Percentiles rank a stretch among this genome's conserved stretches.
Evolutionary conservation across 2,888 invertebrate species (phyloP).

Genomic region (Drosophila kambysellisi): DNA sequence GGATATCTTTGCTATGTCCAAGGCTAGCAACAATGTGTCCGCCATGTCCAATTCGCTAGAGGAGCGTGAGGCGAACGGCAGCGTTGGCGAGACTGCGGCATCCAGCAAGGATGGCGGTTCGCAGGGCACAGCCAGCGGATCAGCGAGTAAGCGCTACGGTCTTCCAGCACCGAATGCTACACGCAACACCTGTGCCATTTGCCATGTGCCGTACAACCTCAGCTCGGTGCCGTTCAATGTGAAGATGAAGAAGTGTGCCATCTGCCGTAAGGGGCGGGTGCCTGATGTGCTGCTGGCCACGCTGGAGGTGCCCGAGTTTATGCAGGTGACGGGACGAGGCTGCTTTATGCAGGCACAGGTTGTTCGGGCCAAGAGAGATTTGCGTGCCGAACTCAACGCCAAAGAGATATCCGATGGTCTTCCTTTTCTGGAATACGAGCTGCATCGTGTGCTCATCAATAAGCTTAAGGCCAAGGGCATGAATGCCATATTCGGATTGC

Average conservation of each 20-base stretch:
- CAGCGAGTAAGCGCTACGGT: constrained; percentile 61
- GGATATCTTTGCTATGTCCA: constrained; percentile 77
- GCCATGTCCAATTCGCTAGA: constrained; percentile 86
- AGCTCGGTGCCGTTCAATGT: constrained; percentile 90
- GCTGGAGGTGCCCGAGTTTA: constrained; percentile 92
- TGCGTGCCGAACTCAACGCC: constrained; percentile 93
- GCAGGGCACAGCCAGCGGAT: constrained; percentile 51
- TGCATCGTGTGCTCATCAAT: constrained; percentile 95
- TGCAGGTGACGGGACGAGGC: constrained; percentile 89
- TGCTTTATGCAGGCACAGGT: constrained; percentile 91
- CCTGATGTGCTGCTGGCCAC: constrained; percentile 96
- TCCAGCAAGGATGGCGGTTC: constrained; percentile 74
- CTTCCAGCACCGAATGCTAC: constrained; percentile 57
- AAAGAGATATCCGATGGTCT: constrained; percentile 97
- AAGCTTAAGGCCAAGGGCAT: constrained; percentile 97
- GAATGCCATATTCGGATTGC: constrained; percentile 96
- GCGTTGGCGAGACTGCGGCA: constrained; percentile 49
- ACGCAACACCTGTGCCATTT: constrained; percentile 84
- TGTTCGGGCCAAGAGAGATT: constrained; percentile 91
- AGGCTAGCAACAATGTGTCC: constrained; percentile 59
- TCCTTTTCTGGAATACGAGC: constrained; percentile 97
- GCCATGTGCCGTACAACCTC: constrained; percentile 94
- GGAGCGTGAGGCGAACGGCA: constrained; percentile 84
- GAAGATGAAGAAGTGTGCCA: constrained; percentile 89
- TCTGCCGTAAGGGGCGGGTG: constrained; percentile 92